phyloP scores from a whole-genome alignment of 2,113 vertebrate genomes.

The Laticauda laticaudata region DNA sequence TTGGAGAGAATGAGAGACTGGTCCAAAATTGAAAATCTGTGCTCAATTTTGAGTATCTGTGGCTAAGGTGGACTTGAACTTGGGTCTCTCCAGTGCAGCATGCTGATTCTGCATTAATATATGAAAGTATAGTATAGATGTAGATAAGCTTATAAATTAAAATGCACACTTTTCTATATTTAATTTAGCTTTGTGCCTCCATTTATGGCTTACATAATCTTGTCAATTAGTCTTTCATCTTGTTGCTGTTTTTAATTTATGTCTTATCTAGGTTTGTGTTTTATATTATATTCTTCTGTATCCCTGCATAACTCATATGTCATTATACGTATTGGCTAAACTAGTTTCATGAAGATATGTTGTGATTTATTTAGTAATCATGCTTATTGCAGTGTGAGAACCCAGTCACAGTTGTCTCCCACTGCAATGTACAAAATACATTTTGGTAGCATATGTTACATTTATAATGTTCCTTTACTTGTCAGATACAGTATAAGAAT shows the following conservation, averaged over 20 bases:
- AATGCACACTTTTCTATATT: background rate
- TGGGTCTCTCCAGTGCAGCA: background rate
- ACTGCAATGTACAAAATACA: background rate
- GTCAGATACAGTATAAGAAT: background rate
- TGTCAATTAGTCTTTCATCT: background rate
- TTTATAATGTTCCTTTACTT: background rate
- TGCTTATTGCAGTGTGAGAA: background rate
- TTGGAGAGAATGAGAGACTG: background rate
- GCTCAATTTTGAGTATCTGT: background rate
- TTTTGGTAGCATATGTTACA: background rate
- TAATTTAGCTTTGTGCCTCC: background rate
- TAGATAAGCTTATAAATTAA: background rate
- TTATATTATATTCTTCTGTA: background rate
- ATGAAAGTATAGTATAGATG: background rate
- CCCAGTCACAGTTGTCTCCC: background rate
- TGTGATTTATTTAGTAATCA: background rate
- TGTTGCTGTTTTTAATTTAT: background rate
- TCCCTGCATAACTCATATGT: background rate
- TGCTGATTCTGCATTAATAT: background rate
- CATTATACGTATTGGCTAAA: background rate
- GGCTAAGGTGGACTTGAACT: background rate
- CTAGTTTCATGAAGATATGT: background rate
- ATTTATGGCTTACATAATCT: background rate
- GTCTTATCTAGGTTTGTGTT: background rate
- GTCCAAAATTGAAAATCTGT: background rate